These are phyloP conservation scores for Equus quagga DNA, from an alignment of 2,113 vertebrate species.

Conservation along the genomic window DNA sequence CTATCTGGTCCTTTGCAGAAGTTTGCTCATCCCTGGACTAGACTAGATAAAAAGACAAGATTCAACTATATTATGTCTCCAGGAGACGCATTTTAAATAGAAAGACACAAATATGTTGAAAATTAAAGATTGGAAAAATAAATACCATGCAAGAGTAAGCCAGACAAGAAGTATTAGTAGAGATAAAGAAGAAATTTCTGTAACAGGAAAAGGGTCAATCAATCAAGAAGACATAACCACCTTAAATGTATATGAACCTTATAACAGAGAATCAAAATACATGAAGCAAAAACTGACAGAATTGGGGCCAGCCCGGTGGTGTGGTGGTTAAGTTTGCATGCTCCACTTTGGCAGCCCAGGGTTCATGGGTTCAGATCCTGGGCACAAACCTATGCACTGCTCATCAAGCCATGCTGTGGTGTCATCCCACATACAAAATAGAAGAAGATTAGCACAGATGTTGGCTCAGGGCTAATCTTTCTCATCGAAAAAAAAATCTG, in stretches of 20 bases:
- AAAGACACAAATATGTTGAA: neutral
- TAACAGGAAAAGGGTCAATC: neutral
- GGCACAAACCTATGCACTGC: too few species aligned
- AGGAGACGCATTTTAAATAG: neutral
- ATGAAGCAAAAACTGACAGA: neutral
- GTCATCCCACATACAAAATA: too few species aligned
- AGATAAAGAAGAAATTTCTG: neutral
- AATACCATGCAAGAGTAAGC: neutral
- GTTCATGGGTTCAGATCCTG: too few species aligned
- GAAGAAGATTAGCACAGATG: too few species aligned
- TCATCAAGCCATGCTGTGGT: too few species aligned
- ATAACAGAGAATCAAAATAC: neutral
- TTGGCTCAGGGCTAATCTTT: too few species aligned
- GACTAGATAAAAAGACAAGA: neutral
- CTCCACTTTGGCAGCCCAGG: too few species aligned
- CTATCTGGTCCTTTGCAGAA: neutral
- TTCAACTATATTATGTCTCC: neutral
- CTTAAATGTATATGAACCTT: neutral
- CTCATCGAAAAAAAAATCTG: neutral
- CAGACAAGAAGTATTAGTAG: neutral
- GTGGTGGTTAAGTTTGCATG: too few species aligned
- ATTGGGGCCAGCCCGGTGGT: neutral
- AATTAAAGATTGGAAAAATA: neutral
- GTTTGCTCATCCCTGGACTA: too few species aligned
- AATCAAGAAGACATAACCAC: neutral